Base-by-base conservation (phyloP, 53 echinoderm and acorn worm species). In the Echinarachnius parma region DNA sequence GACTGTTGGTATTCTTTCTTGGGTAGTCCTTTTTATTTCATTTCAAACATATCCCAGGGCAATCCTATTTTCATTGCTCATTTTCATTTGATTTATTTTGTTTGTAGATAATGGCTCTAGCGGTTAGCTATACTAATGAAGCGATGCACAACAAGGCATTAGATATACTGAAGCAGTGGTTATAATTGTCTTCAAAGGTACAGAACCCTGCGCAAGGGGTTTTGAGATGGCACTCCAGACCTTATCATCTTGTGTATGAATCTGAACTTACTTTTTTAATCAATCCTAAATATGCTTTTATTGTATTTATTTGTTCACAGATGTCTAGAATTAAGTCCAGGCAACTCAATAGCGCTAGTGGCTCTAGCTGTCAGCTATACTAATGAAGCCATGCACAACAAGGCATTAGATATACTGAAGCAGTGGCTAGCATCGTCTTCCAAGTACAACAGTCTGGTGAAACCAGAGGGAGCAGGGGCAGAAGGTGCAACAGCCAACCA, bases 341-440 rank as follows among this genome's bases (percentile, higher is more conserved):
- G 67, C 57, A 98, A 98, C 55, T 60, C 82, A 5, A 69, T 88
- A 28, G 91, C 88, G 8, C 67, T 88, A 39, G 88, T 98, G 91
- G 78, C 89, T 3, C 80, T 98, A 2, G 85, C 91, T 5, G 91
- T 98, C 24, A 98, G 98, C 54, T 98, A 98, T 61, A 92, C 98
- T 52, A 98, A 98, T 27, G 98, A 98, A 31, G 88, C 91, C 16
- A 63, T 88, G 72, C 98, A 98, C 48, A 91, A 92, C 66, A 82
- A 88, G 56, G 98, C 98, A 2, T 57, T 91, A 47, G 91, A 91
- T 29, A 49, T 84, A 0, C 76, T 98, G 11, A 76, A 77, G 35
- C 71, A 85, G n/a, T 98, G 98, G 98, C 64, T 98, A 9, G 58
- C 71, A 0, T 79, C 91, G 0, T 86, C 77, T 46, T 75, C 88